phyloP scores from a whole-genome alignment of 2,113 vertebrate genomes.

The Promerops cafer region DNA sequence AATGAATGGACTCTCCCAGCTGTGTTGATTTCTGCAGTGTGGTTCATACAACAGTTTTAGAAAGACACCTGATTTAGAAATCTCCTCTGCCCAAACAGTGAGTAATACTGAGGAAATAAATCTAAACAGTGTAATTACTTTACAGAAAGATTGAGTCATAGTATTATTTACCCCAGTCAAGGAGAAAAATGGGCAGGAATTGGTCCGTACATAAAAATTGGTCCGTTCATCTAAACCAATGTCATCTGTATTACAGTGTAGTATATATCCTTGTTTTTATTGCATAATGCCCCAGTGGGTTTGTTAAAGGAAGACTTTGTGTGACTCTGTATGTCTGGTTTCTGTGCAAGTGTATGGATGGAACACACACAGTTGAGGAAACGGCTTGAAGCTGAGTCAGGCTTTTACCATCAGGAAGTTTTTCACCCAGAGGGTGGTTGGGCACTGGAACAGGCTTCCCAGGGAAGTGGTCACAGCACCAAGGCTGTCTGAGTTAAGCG shows the following conservation, averaged over 20 bases:
- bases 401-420: background rate
- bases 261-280: background rate
- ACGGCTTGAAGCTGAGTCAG: background rate
- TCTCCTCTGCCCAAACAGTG: background rate
- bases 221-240: background rate
- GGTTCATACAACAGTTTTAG: background rate
- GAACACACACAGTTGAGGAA: conserved; percentile 21
- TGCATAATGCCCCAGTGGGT: background rate
- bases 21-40: background rate
- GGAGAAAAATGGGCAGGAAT: background rate
- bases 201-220: background rate
- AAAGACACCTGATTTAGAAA: background rate
- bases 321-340: conserved; percentile 16
- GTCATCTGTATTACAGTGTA: background rate
- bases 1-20: background rate
- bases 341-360: conserved; percentile 44
- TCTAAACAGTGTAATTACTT: background rate
- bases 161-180: background rate
- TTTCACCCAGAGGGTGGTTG: background rate
- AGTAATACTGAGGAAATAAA: conserved; percentile 15
- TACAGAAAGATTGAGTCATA: background rate
- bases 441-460: background rate
- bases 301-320: conserved; percentile 2
- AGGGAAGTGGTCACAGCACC: background rate
- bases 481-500: background rate